phyloP scores from a whole-genome alignment of 2,113 vertebrate species.

The Anseranas semipalmata region DNA sequence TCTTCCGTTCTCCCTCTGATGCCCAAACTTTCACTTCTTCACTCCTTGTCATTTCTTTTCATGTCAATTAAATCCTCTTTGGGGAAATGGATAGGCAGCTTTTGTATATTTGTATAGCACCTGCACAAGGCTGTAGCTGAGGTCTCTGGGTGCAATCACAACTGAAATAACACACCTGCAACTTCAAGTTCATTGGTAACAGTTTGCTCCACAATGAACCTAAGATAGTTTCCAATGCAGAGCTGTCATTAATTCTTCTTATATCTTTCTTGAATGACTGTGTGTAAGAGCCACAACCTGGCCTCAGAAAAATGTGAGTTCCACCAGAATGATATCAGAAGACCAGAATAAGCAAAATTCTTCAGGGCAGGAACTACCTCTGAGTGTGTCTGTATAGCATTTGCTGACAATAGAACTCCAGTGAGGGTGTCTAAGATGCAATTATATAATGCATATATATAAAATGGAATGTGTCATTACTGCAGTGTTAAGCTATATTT shows the following conservation, averaged over 20 bases:
- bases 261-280: neutral
- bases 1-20: neutral
- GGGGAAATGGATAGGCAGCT: neutral
- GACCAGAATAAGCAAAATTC: neutral
- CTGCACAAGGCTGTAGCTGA: neutral
- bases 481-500: constrained; percentile 48
- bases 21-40: neutral
- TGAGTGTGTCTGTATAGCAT: neutral
- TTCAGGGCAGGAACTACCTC: neutral
- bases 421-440: neutral
- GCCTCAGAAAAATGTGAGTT: neutral
- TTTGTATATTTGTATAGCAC: neutral
- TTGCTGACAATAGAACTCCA: constrained; percentile 8
- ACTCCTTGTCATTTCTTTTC: neutral
- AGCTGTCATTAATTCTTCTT: neutral
- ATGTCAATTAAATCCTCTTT: neutral
- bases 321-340: neutral
- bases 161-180: neutral
- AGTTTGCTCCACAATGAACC: neutral
- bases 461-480: constrained; percentile 47
- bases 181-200: neutral
- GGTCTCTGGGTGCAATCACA: neutral
- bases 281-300: neutral
- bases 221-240: neutral
- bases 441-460: constrained; percentile 39